Base-by-base conservation (phyloP, 2,888 invertebrate genomes). In the Oscheius onirici region DNA sequence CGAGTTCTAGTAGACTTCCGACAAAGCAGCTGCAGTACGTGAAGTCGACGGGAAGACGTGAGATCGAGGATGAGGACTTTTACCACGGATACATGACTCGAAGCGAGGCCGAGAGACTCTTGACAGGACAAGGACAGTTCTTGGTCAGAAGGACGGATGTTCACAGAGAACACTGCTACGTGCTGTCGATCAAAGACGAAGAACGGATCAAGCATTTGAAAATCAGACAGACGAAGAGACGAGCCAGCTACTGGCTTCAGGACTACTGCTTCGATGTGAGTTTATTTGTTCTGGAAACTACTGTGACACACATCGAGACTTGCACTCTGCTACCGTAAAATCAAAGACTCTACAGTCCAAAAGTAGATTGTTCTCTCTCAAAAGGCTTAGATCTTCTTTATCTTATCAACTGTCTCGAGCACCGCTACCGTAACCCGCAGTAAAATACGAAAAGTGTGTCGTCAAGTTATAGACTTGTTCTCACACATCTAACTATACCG, bases 81-180 rank as follows among this genome's bases (percentile, higher is more conserved):
- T 82, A 79, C 63, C 80, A 82, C 34, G 82, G 82, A 10, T 81
- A 76, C 68, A 79, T 81, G 79, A 71, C 76, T 10, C 66, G 77
- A 6, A 77, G 75, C n/a, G 81, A 79, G 44, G 54, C 77, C 0
- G 77, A 77, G 40, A 54, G 58, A 24, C 66, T 81, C 3, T 44
- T 81, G 11, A 60, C 66, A 3, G 54, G 70, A 11, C 67, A 80
- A 11, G 77, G 79, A n/a, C 75, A 77, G 40, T 80, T 78, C 28
- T 74, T 80, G n/a, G 76, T 80, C 43, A 71, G 80, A 3, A 78
- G 76, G 41, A 75, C 76, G 1, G 78, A 80, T 20, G 71, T 76
- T 20, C 69, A 46, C 6, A 65, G 69, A 26, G 44, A 46, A 3
- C 43, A 72, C 67, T 66, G 68, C 20, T 71, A 75, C 26, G 74